Evolutionary conservation across 2,888 invertebrate genomes (phyloP).

Genomic region (Galeopsomyia nigrocyanea): DNA sequence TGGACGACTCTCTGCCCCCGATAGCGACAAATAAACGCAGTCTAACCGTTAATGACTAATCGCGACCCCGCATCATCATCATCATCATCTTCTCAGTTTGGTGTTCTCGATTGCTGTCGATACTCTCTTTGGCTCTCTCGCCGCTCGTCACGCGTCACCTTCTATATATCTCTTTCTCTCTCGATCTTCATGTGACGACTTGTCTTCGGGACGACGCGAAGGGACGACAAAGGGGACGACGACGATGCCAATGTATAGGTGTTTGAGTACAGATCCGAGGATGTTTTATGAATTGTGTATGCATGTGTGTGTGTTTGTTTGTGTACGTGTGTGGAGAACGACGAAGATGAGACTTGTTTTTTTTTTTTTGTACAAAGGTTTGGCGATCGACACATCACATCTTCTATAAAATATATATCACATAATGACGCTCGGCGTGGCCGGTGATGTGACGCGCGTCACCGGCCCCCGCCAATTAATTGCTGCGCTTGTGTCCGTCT

Average conservation of each 20-base stretch:
- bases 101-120: neutral
- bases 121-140: slow-evolving; percentile 2
- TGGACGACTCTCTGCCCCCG: slow-evolving; percentile 42
- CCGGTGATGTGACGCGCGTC: neutral
- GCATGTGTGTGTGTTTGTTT: neutral
- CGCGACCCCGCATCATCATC: slow-evolving; percentile 1
- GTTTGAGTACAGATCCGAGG: too few relatives aligned
- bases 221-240: slow-evolving; percentile 23
- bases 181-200: neutral
- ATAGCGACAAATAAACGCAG: slow-evolving; percentile 40
- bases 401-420: slow-evolving; percentile 40
- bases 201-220: too few relatives aligned
- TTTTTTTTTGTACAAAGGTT: neutral
- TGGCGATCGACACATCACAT: slow-evolving; percentile 28
- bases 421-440: slow-evolving; percentile 33
- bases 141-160: neutral
- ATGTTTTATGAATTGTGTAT: too few relatives aligned
- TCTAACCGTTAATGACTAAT: slow-evolving; percentile 8
- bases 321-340: neutral
- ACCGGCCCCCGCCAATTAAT: slow-evolving; percentile 11
- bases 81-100: slow-evolving; percentile 1
- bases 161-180: slow-evolving; percentile 10
- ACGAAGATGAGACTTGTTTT: neutral
- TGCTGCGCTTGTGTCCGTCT: slow-evolving; percentile 31
- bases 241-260: slow-evolving; percentile 10